These are phyloP conservation scores for Archilochus colubris DNA, from an alignment of 2,113 vertebrate genomes.

Conservation along the genomic window DNA sequence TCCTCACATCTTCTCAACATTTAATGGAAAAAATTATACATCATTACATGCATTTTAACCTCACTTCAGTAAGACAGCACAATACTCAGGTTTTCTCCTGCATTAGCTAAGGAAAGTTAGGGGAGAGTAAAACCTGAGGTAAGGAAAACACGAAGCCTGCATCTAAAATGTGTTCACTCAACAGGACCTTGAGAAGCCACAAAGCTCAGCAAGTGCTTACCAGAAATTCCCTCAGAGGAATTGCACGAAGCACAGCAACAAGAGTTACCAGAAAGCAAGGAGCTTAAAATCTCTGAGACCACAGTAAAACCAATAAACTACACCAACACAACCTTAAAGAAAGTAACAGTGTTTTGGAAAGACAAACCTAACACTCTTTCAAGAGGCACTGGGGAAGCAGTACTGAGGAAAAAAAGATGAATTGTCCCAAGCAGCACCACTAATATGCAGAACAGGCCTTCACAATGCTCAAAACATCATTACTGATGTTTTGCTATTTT, in stretches of 20 bases:
- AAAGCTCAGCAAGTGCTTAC: background rate
- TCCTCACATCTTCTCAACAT: background rate
- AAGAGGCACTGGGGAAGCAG: background rate
- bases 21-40: background rate
- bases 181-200: background rate
- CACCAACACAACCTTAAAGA: background rate
- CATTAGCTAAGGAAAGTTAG: background rate
- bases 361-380: background rate
- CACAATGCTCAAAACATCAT: no score
- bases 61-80: background rate
- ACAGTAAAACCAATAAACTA: background rate
- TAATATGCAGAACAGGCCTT: background rate
- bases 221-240: background rate
- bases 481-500: background rate
- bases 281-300: background rate
- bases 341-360: background rate
- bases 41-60: background rate
- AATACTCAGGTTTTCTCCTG: background rate
- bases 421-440: background rate
- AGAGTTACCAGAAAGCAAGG: background rate
- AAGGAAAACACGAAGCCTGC: background rate
- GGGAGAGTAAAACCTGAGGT: background rate
- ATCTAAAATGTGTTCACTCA: background rate
- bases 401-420: background rate
- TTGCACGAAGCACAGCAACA: background rate